Evolutionary conservation across 2,113 vertebrate species (phyloP).

Genomic region (Chloebia gouldiae): DNA sequence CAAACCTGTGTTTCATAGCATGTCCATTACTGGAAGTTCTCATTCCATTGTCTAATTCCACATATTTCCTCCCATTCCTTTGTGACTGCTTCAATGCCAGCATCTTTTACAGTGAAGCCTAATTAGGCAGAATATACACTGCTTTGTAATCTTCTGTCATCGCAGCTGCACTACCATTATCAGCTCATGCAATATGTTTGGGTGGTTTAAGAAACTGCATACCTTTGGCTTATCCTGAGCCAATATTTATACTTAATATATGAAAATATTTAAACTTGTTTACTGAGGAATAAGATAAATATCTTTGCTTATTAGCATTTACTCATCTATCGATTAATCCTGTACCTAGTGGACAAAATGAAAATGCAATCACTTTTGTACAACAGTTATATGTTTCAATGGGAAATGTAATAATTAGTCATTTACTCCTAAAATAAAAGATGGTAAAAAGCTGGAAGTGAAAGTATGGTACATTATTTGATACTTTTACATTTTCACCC

Average conservation of each 20-base stretch:
- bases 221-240: background rate
- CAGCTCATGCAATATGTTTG: background rate
- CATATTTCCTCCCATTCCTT: background rate
- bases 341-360: background rate
- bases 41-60: background rate
- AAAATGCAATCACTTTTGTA: background rate
- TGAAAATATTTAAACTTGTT: background rate
- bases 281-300: background rate
- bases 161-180: background rate
- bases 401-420: background rate
- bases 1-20: background rate
- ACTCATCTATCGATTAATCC: background rate
- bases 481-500: background rate
- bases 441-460: background rate
- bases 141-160: background rate
- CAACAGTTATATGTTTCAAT: background rate
- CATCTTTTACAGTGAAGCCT: background rate
- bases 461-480: background rate
- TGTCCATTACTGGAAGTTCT: background rate
- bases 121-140: background rate
- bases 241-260: background rate
- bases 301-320: background rate
- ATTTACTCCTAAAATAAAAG: background rate
- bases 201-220: background rate
- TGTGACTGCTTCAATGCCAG: background rate